Evolutionary conservation across 2,797 vertebrate species (phyloP), one percentile per base, ranked within the genome.

Genomic region (Diceros bicornis): DNA sequence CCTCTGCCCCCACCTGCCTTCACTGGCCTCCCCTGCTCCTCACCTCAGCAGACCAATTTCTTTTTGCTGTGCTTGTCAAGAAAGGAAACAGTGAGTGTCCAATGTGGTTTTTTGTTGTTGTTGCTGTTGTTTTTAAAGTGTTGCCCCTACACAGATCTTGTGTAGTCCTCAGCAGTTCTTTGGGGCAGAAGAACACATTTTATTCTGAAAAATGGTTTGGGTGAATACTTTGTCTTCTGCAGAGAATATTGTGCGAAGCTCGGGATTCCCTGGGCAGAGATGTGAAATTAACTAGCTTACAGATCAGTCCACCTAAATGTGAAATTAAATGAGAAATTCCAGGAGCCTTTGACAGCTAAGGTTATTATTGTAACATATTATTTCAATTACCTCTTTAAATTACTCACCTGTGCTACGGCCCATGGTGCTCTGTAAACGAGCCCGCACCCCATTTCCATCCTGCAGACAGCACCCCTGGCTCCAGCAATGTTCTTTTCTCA

Each of bases 281-380:
- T 27, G 57, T 14, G 68, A 89, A 62, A 87, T 82, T 23, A 57
- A 90, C 59, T 57, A 71, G 64, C 72, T 74, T 47, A 32, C 71
- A 59, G 92, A 91, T 94, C 94, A 6, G 29, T 75, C 71, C 59
- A 57, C 84, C 69, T 74, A 44, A n/a, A 71, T 47, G 52, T 47
- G 88, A 86, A 66, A 82, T 89, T 47, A 89, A 86, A 79, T 34
- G 93, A 93, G 92, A 68, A 93, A 81, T 66, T 86, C 90, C 41
- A 66, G 91, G 72, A 84, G 72, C 41, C 57, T 59, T 29, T 52
- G 82, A 78, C 27, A 55, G 82, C 75, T 13, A 7, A 77, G 71
- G 92, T 59, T 21, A 75, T 95, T 66, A 44, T 82, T 50, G 87
- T 75, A 57, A 89, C 57, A 1, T 59, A 69, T 74, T 27, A 62